Base-by-base conservation (phyloP, 1,140 invertebrate species). In the Bombus terrestris region DNA sequence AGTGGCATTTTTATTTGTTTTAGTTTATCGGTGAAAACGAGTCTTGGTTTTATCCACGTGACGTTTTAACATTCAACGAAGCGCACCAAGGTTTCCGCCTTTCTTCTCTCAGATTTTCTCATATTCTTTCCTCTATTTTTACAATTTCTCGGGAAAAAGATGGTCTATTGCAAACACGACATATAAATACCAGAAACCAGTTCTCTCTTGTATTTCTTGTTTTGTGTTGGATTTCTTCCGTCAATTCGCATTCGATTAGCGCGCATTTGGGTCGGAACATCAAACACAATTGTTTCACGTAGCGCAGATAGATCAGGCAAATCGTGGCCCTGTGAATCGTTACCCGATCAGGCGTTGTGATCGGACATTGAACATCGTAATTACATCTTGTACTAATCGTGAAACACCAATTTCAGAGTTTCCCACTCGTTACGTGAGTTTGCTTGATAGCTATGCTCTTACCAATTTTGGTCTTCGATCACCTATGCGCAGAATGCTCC, bases 171-270 rank as follows among this genome's bases (percentile, higher is more conserved):
- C 43, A 66, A 69, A 72, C 15, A 72, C 2, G 13, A 1, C 13
- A 4, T 25, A 25, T 4, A 73, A 53, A 25, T 35, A 79, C 12
- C 10, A 25, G 25, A 35, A 1, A 3, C 9, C 6, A 2, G 53
- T 57, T 43, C 5, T 25, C 28, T n/a, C 10, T 8, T 79, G 39
- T 47, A 47, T 71, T 47, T 72, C 68, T 59, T 71, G 47, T n/a
- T 43, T 0, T 1, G 0, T 25, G 0, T 15, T 18, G 28, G 43
- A 32, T 68, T 28, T n/a, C 15, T 18, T 47, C 6, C 6, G 1
- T 0, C 47, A 72, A 32, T 80, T 84, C 79, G 39, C 76, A 32
- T 72, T 85, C 32, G 64, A 80, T 85, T 73, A 80, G n/a, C 68
- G 9, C 3, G 13, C 1, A 3, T 28, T 43, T 4, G 25, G 1